A percentile compares a stretch with the other conserved stretches of the same genome.
Conservation (phyloP, 1,140 invertebrate genomes). For the Charaxes varanes region DNA sequence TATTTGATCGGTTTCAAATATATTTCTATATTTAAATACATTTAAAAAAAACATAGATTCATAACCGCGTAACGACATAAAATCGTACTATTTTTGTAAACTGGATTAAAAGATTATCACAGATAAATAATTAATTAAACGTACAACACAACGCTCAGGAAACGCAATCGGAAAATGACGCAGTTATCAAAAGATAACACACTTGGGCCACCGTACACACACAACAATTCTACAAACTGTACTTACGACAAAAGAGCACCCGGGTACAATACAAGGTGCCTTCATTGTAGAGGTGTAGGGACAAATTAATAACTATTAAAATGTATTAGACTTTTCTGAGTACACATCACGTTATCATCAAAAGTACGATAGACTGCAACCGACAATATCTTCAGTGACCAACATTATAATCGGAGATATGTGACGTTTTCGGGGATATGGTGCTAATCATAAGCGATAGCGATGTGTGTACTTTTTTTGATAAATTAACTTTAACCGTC, state of each 20-base stretch:
- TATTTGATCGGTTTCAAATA: too few species aligned
- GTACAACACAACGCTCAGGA: too few species aligned
- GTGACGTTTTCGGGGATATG: slow-evolving; percentile 21
- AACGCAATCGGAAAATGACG: too few species aligned
- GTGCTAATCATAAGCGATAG: neutral
- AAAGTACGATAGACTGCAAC: slow-evolving; percentile 23
- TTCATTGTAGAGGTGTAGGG: slow-evolving; percentile 34
- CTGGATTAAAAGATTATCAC: too few species aligned
- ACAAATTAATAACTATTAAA: slow-evolving; percentile 1
- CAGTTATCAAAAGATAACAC: neutral
- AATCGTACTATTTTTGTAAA: too few species aligned
- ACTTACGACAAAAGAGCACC: slow-evolving; percentile 45
- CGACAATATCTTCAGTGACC: slow-evolving; percentile 21
- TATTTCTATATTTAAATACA: too few species aligned
- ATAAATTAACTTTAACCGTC: too few species aligned
- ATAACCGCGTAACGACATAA: too few species aligned
- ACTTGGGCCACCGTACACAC: neutral
- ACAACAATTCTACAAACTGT: slow-evolving; percentile 3
- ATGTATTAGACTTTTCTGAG: slow-evolving; percentile 1
- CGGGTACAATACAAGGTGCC: slow-evolving; percentile 38
- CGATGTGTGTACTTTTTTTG: too few species aligned
- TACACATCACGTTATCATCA: slow-evolving; percentile 19
- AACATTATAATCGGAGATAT: slow-evolving; percentile 51
- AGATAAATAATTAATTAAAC: too few species aligned
- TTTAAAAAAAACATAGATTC: too few species aligned